Percentiles rank a stretch among this genome's conserved stretches.
Evolutionary conservation across 1,140 invertebrate species (phyloP).

Genomic region (Neelides sp.): DNA sequence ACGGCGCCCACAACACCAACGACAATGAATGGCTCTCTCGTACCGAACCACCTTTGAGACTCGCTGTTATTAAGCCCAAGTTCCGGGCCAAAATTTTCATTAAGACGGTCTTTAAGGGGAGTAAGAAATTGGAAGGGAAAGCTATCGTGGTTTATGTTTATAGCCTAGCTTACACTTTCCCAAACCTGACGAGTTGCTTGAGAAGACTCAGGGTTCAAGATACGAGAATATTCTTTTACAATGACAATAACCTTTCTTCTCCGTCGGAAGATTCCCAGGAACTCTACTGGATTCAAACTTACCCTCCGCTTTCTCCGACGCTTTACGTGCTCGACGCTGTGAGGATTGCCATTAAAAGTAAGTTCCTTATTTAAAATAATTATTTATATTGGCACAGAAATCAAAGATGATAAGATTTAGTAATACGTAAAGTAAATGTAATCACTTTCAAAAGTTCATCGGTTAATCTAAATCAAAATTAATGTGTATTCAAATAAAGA

Average conservation of each 20-base stretch:
- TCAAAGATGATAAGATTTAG: no score
- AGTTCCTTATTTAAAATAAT: background rate
- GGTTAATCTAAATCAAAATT: no score
- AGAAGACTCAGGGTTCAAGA: conserved; percentile 16
- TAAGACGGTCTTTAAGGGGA: conserved; percentile 25
- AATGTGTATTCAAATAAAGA: no score
- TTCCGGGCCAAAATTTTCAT: conserved; percentile 14
- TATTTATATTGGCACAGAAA: background rate
- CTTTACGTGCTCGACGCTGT: conserved; percentile 17
- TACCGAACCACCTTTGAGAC: no score
- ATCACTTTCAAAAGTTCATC: no score
- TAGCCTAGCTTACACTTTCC: no score
- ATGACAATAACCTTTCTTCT: background rate
- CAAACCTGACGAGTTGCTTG: conserved; percentile 5
- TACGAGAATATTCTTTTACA: conserved; percentile 26
- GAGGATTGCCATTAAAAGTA: conserved; percentile 24
- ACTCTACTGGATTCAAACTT: conserved; percentile 13
- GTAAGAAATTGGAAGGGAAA: conserved; percentile 11
- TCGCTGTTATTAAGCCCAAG: no score
- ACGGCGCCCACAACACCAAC: background rate
- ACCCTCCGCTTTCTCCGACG: conserved; percentile 26
- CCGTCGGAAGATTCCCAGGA: background rate
- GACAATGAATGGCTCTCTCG: background rate
- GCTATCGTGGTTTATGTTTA: conserved; percentile 4
- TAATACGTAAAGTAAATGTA: no score